Percentiles rank a stretch among this genome's conserved stretches.
Conservation (phyloP, 2,113 vertebrate genomes). For the Takifugu flavidus region DNA sequence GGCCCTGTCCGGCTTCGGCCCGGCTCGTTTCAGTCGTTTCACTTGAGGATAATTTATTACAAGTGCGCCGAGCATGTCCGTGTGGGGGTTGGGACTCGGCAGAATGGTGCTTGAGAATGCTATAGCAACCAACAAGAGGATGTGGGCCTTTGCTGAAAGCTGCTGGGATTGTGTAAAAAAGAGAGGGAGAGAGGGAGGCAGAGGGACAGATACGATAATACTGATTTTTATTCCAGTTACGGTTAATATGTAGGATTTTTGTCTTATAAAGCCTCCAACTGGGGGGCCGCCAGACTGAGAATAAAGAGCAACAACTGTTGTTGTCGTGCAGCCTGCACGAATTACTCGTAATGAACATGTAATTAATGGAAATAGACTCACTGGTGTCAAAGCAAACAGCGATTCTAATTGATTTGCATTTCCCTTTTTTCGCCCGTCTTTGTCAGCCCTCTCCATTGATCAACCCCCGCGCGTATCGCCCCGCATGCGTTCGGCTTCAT, state of each 20-base stretch:
- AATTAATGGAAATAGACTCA: slow-evolving; percentile 99
- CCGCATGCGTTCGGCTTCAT: slow-evolving; percentile 99
- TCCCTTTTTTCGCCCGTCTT: slow-evolving; percentile 83
- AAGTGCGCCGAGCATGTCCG: slow-evolving; percentile 86
- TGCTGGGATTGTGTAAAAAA: slow-evolving; percentile 52
- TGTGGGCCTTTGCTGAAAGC: slow-evolving; percentile 71
- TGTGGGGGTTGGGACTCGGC: slow-evolving; percentile 70
- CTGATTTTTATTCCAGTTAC: background rate
- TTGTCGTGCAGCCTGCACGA: slow-evolving; percentile 88
- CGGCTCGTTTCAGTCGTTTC: slow-evolving; percentile 89
- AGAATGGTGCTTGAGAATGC: slow-evolving; percentile 94
- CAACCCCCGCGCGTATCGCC: slow-evolving; percentile 92
- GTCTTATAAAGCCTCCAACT: slow-evolving; percentile 23
- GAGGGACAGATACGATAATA: background rate
- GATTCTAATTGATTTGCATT: slow-evolving; percentile 99
- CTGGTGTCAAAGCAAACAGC: slow-evolving; percentile 99
- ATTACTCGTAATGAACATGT: slow-evolving; percentile 99
- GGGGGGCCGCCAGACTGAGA: slow-evolving; percentile 77
- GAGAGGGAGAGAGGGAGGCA: slow-evolving; percentile 18
- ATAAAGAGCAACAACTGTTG: slow-evolving; percentile 86
- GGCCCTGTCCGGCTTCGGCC: slow-evolving; percentile 79
- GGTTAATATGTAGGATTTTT: background rate
- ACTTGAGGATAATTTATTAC: slow-evolving; percentile 99
- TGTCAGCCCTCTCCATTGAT: slow-evolving; percentile 95
- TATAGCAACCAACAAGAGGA: slow-evolving; percentile 91